phyloP scores from a whole-genome alignment of 92 coral and sea anemone species.

The Parazoanthus atlanticus region DNA sequence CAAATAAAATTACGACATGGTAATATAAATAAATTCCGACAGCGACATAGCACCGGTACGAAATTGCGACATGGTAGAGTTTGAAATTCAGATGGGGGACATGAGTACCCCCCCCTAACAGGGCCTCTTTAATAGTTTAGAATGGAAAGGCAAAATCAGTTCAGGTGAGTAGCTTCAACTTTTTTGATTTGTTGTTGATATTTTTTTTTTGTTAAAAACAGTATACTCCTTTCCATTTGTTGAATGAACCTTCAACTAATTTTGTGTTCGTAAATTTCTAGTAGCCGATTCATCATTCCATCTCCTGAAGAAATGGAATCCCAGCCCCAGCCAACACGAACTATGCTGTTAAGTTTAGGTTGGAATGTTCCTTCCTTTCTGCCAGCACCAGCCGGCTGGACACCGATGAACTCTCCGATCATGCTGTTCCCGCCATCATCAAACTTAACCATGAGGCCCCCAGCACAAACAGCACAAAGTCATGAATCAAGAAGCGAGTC shows the following conservation, averaged over 20 bases:
- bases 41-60: too few species aligned
- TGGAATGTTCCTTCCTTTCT: constrained; percentile 18
- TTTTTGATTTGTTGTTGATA: neutral
- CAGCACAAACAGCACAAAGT: neutral
- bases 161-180: constrained; percentile 13
- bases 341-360: constrained; percentile 13
- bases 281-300: constrained; percentile 27
- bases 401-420: constrained; percentile 3
- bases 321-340: constrained; percentile 1
- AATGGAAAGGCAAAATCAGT: constrained; percentile 34
- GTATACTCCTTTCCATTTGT: neutral
- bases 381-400: constrained; percentile 7
- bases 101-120: too few species aligned
- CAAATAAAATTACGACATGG: too few species aligned
- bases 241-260: neutral
- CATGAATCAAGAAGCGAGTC: constrained; percentile 19
- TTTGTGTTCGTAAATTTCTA: neutral
- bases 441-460: constrained; percentile 1
- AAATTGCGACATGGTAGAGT: too few species aligned
- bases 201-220: neutral
- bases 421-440: constrained; percentile 7
- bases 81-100: too few species aligned
- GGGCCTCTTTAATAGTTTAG: constrained; percentile 10
- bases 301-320: constrained; percentile 35
- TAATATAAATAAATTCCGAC: too few species aligned